Evolutionary conservation across 2,888 invertebrate genomes (phyloP).

Genomic region (Helobdella robusta): DNA sequence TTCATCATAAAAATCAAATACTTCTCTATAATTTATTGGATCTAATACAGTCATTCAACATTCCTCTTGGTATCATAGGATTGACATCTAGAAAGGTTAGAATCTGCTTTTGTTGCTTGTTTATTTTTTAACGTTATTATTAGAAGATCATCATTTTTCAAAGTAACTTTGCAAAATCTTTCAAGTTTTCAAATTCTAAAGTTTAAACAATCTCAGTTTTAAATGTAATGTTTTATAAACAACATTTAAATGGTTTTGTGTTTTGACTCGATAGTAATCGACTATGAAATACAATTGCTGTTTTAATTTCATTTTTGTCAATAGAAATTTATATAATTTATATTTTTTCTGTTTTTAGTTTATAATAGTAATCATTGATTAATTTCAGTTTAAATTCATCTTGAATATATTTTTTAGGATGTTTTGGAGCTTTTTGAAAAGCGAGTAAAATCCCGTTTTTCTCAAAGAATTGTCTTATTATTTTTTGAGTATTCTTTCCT

Average conservation of each 20-base stretch:
- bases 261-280: neutral
- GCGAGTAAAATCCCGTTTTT: conserved; percentile 9
- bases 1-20: neutral
- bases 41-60: neutral
- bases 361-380: neutral
- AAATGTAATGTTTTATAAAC: too few relatives aligned
- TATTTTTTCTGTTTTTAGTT: neutral
- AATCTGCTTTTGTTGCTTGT: too few relatives aligned
- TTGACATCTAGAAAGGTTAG: neutral
- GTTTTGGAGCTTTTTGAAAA: conserved; percentile 3
- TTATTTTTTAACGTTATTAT: too few relatives aligned
- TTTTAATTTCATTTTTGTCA: neutral
- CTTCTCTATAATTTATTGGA: conserved; percentile 6
- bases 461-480: neutral
- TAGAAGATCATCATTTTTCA: too few relatives aligned
- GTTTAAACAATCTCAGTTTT: too few relatives aligned
- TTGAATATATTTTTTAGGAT: neutral
- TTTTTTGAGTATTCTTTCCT: neutral
- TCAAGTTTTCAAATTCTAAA: too few relatives aligned
- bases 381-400: neutral
- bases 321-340: neutral
- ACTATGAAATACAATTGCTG: neutral
- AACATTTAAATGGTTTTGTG: too few relatives aligned
- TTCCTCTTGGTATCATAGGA: neutral
- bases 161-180: too few relatives aligned